Conservation (phyloP, 2,797 vertebrate genomes). For the Apodemus agrarius region DNA sequence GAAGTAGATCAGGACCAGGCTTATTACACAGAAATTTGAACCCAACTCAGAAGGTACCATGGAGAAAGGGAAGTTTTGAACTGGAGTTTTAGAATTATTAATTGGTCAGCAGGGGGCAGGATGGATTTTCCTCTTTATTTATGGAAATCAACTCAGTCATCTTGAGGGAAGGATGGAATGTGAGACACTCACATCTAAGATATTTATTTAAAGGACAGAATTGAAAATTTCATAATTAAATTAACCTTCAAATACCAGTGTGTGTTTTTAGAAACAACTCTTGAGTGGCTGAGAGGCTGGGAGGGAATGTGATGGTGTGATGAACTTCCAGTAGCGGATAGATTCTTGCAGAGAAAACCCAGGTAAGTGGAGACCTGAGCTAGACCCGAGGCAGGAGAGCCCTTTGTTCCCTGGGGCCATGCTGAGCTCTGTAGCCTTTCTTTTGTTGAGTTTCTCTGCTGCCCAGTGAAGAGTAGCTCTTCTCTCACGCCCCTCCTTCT, state of each 20-base stretch:
- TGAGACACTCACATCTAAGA: not conserved
- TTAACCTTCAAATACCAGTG: not conserved
- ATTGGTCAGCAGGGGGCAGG: slow-evolving; percentile 79
- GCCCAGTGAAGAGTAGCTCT: not conserved
- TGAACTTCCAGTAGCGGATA: not conserved
- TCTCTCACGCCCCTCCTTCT: not conserved
- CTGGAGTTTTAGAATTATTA: slow-evolving; percentile 53
- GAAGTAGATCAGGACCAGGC: not conserved
- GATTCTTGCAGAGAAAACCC: not conserved
- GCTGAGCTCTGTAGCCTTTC: not conserved
- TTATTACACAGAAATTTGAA: not conserved
- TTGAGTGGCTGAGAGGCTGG: not conserved
- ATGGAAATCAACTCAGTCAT: slow-evolving; percentile 24
- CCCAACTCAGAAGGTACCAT: not conserved
- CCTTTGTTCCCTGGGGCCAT: not conserved
- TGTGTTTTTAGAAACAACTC: not conserved
- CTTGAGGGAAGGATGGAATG: slow-evolving; percentile 3
- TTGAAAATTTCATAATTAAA: not conserved
- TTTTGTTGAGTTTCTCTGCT: not conserved
- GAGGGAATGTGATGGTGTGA: no score
- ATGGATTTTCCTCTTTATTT: slow-evolving; percentile 74
- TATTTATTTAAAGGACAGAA: slow-evolving; percentile 11
- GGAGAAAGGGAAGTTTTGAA: not conserved
- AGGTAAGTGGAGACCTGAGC: not conserved
- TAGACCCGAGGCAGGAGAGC: accelerated